phyloP scores from a whole-genome alignment of 2,888 invertebrate species.

The Trichopria drosophilae region DNA sequence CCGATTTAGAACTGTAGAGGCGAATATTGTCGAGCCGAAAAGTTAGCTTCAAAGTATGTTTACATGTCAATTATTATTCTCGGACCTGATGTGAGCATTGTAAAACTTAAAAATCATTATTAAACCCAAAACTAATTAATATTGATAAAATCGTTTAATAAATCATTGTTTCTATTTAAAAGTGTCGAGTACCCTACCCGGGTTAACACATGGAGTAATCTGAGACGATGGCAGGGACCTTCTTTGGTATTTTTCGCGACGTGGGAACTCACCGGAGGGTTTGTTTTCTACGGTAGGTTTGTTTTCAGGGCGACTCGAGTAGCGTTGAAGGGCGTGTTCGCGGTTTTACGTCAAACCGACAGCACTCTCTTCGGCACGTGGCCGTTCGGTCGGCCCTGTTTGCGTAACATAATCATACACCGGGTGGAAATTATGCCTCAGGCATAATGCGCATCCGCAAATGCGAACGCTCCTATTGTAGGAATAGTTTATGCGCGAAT shows the following conservation, averaged over 20 bases:
- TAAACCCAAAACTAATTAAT: no score
- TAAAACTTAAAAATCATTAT: no score
- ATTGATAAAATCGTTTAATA: no score
- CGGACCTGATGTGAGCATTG: no score
- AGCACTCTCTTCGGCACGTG: conserved; percentile 45
- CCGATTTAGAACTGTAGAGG: no score
- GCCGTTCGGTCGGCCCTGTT: conserved; percentile 38
- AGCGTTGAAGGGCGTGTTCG: conserved; percentile 38
- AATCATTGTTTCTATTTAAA: conserved; percentile 12
- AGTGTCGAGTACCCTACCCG: conserved; percentile 14
- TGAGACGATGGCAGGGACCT: conserved; percentile 33
- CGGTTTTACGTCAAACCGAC: conserved; percentile 40
- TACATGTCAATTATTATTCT: no score
- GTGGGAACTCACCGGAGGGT: conserved; percentile 39
- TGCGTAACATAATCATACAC: conserved; percentile 46
- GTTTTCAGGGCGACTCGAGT: conserved; percentile 33
- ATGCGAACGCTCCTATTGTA: conserved; percentile 44
- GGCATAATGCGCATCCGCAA: no score
- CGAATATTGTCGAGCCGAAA: no score
- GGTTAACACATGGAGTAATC: conserved; percentile 39
- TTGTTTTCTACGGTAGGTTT: conserved; percentile 34
- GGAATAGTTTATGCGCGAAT: conserved; percentile 43
- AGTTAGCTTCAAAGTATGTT: no score
- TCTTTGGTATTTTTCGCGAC: no score
- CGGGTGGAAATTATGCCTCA: no score